Percentiles rank a stretch among this genome's conserved stretches.
phyloP scores from a whole-genome alignment of 2,113 vertebrate genomes.

The Rhinoderma darwinii region DNA sequence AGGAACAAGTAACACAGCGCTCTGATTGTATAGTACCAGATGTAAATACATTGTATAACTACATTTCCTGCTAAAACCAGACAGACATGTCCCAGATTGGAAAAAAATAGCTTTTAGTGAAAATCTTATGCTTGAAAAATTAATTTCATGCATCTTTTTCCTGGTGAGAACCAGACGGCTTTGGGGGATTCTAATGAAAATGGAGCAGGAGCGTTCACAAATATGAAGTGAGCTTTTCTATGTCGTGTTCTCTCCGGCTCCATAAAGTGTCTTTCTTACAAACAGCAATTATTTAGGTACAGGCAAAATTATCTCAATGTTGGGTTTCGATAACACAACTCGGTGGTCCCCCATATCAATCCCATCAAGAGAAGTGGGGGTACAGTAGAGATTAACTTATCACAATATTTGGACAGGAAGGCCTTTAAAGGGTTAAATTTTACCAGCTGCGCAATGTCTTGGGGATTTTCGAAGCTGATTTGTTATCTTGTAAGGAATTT shows the following conservation, averaged over 20 bases:
- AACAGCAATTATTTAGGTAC: not conserved
- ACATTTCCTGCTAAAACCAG: not conserved
- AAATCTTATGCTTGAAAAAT: slow-evolving; percentile 36
- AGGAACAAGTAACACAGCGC: not conserved
- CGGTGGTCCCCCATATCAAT: no score
- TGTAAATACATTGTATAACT: not conserved
- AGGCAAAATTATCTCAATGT: not conserved
- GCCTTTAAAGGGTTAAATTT: not conserved
- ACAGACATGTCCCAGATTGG: not conserved
- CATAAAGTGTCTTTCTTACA: slow-evolving; percentile 1
- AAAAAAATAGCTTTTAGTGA: not conserved
- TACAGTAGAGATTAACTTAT: not conserved
- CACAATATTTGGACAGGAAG: not conserved
- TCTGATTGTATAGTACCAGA: not conserved
- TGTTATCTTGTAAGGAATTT: not conserved
- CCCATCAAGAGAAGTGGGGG: not conserved
- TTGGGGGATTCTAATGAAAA: slow-evolving; percentile 27
- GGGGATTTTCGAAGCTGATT: not conserved
- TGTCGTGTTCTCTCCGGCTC: not conserved
- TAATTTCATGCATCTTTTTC: slow-evolving; percentile 13
- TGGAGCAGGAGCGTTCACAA: not conserved
- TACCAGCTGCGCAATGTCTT: not conserved
- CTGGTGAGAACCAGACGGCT: slow-evolving; percentile 24
- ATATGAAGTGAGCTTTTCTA: not conserved
- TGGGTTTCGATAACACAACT: not conserved